A percentile compares a stretch with the other conserved stretches of the same genome.
These are phyloP conservation scores for Austrofundulus limnaeus DNA, from an alignment of 2,113 vertebrate genomes.

Conservation along the genomic window DNA sequence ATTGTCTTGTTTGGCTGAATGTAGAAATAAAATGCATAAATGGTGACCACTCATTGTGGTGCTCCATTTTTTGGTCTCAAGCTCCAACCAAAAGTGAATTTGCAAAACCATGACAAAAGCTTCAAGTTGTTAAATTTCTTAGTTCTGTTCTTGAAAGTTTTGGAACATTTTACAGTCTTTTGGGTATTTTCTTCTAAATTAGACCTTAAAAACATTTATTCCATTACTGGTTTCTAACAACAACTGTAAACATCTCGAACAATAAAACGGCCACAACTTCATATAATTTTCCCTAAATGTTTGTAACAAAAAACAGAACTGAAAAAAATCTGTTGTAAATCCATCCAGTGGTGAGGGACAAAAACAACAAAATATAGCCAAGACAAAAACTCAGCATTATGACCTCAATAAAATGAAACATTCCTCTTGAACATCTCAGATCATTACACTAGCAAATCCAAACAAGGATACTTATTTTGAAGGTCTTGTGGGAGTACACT, in stretches of 20 bases:
- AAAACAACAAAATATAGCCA: neutral
- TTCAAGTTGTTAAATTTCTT: neutral
- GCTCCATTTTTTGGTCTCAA: neutral
- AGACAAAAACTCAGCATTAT: neutral
- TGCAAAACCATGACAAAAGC: too few relatives aligned
- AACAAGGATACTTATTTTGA: constrained; percentile 2
- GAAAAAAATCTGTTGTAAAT: neutral
- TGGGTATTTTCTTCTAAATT: too few relatives aligned
- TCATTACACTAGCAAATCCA: neutral
- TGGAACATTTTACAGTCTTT: neutral
- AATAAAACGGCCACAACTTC: too few relatives aligned
- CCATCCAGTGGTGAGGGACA: too few relatives aligned
- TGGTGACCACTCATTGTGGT: neutral
- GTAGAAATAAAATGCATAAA: neutral
- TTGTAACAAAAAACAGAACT: neutral
- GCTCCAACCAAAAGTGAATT: neutral
- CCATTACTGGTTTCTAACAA: too few relatives aligned
- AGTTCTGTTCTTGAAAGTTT: neutral
- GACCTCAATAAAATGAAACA: neutral
- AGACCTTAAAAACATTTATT: too few relatives aligned
- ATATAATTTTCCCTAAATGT: too few relatives aligned
- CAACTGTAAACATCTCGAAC: too few relatives aligned
- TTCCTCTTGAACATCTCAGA: neutral
- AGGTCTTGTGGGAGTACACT: neutral
- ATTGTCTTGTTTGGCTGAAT: neutral